Conservation (phyloP, 2,888 invertebrate genomes). For the Drepana falcataria region DNA sequence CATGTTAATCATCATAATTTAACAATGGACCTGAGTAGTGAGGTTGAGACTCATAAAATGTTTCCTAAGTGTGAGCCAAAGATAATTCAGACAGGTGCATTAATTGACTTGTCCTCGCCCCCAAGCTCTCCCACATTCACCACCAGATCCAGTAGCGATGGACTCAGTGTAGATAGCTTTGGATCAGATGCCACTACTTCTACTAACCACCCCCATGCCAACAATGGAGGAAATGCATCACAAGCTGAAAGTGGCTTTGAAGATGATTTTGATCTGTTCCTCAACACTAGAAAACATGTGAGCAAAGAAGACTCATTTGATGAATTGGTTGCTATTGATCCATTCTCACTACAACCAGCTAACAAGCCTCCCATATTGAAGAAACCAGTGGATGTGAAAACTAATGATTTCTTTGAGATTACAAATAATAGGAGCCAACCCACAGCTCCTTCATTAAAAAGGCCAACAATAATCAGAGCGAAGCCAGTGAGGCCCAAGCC, state of each 20-base stretch:
- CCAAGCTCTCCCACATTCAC: conserved; percentile 87
- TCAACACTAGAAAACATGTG: conserved; percentile 62
- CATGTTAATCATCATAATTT: conserved; percentile 31
- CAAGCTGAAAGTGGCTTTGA: conserved; percentile 90
- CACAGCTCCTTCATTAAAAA: conserved; percentile 58
- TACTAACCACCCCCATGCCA: conserved; percentile 71
- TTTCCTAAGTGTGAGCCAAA: conserved; percentile 71
- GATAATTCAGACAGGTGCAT: conserved; percentile 71
- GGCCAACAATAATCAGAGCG: conserved; percentile 87
- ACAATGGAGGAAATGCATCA: conserved; percentile 82
- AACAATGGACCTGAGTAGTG: conserved; percentile 40
- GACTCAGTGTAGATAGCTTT: conserved; percentile 86
- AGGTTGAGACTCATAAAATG: conserved; percentile 55
- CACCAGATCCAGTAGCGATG: conserved; percentile 85
- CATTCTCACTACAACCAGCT: conserved; percentile 71
- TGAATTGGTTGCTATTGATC: conserved; percentile 75
- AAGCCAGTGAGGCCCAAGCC: conserved; percentile 80
- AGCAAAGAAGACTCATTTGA: conserved; percentile 66
- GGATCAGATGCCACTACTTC: conserved; percentile 84
- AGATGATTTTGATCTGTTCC: conserved; percentile 87
- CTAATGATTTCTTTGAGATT: conserved; percentile 82
- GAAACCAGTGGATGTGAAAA: conserved; percentile 65
- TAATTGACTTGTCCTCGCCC: conserved; percentile 85
- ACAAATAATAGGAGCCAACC: conserved; percentile 67
- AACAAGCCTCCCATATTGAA: conserved; percentile 59